A percentile compares a stretch with the other conserved stretches of the same genome.
Conservation (phyloP, 1,140 invertebrate species). For the Apis florea region DNA sequence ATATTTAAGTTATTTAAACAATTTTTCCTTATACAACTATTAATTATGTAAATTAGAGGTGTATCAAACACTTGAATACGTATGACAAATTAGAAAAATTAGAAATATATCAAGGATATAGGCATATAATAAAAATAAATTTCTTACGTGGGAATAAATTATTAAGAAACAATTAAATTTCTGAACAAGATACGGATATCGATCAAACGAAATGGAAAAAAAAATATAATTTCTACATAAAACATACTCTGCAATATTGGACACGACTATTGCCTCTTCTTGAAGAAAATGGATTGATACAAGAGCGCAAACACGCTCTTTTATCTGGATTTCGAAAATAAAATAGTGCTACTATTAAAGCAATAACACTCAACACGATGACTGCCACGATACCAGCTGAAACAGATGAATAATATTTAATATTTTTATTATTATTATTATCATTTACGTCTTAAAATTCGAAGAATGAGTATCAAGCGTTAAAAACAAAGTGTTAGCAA, state of each 20-base stretch:
- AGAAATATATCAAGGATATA: background rate
- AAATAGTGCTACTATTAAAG: constrained; percentile 37
- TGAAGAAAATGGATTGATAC: constrained; percentile 44
- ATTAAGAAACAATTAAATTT: background rate
- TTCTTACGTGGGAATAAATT: no score
- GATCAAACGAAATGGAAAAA: background rate
- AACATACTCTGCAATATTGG: constrained; percentile 66
- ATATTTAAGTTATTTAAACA: background rate
- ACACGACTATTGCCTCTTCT: constrained; percentile 55
- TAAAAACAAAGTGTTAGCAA: no score
- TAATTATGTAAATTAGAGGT: background rate
- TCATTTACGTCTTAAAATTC: background rate
- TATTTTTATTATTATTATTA: no score
- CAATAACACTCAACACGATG: constrained; percentile 39
- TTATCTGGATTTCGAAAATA: constrained; percentile 61
- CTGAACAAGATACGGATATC: background rate
- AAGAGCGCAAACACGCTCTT: constrained; percentile 47
- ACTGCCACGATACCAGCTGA: constrained; percentile 46
- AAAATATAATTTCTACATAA: background rate
- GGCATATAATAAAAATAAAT: background rate
- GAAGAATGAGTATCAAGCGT: background rate
- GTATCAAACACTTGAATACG: background rate
- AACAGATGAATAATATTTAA: constrained; percentile 23
- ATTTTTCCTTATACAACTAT: background rate
- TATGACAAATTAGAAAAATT: background rate